Evolutionary conservation across 2,113 vertebrate genomes (phyloP), one percentile per base, ranked within the genome.

Genomic region (Xiphias gladius): DNA sequence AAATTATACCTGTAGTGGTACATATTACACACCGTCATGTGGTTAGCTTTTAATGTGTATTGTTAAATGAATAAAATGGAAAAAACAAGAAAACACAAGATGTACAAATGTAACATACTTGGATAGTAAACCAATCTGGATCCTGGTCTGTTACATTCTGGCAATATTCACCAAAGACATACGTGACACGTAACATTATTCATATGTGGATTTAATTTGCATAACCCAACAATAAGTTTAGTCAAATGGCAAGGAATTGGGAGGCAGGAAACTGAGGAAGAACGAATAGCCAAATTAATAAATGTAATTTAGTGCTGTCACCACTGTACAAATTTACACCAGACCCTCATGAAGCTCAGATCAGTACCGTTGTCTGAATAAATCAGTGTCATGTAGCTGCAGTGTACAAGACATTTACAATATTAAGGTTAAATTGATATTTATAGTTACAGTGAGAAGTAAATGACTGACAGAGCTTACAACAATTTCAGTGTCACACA

Each of bases 241-340:
- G 22, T 19, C 6, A 52, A 52, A 35, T 35, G n/a, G n/a, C n/a
- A n/a, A n/a, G n/a, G n/a, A n/a, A n/a, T n/a, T n/a, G 50, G 22
- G 19, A 52, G 50, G 50, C 50, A 52, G 50, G 8, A 22, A 7
- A 20, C 50, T 22, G 50, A 79, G 19, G 3, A 16, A 32, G 28
- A 52, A 57, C 20, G 22, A 58, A 59, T 70, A 58, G 19, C 32
- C 43, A 32, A n/a, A 16, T 22, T 59, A 61, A 75, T 24, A 65
- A 64, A 67, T 70, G 9, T 24, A 64, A 68, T 76, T 61, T 26
- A 48, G 24, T 28, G 19, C 35, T 67, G 57, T 73, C 68, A 72
- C 2, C 1, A 8, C 32, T 37, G 67, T 54, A 52, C 8, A 58
- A 32, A 73, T 7, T n/a, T 19, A 17, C 30, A 30, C 7, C 58